Evolutionary conservation across 2,888 invertebrate species (phyloP).

Genomic region (Torymus texanus): DNA sequence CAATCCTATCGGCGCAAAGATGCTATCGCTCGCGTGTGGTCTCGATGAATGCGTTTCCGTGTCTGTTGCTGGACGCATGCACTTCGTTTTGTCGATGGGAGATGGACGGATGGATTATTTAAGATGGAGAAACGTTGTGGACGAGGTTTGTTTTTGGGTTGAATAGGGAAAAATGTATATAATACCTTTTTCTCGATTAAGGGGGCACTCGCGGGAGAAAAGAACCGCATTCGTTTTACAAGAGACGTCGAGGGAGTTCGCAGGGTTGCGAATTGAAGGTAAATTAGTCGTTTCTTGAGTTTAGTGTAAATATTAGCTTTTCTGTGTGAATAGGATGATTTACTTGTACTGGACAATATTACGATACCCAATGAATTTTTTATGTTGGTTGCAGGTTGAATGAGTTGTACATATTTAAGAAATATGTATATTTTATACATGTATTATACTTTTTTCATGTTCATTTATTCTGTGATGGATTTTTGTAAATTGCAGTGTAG

Average conservation of each 20-base stretch:
- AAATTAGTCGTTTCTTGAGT: slow-evolving; percentile 11
- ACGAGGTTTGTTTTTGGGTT: background rate
- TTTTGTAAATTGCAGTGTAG: too few relatives aligned
- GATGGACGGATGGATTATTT: slow-evolving; percentile 15
- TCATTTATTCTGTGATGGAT: too few relatives aligned
- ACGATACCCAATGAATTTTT: too few relatives aligned
- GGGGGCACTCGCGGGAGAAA: slow-evolving; percentile 19
- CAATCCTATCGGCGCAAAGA: slow-evolving; percentile 70
- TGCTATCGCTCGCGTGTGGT: slow-evolving; percentile 68
- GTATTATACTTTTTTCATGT: too few relatives aligned
- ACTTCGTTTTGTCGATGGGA: slow-evolving; percentile 41
- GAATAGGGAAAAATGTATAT: slow-evolving; percentile 37
- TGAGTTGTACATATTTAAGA: too few relatives aligned
- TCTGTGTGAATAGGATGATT: background rate
- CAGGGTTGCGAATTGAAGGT: slow-evolving; percentile 3
- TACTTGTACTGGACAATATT: too few relatives aligned
- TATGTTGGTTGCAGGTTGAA: too few relatives aligned
- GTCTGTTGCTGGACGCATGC: slow-evolving; percentile 37
- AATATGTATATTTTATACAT: too few relatives aligned
- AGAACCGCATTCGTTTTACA: background rate
- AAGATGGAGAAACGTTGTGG: slow-evolving; percentile 12
- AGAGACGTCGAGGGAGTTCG: background rate
- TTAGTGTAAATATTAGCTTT: slow-evolving; percentile 19
- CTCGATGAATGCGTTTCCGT: slow-evolving; percentile 10
- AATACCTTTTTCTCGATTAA: slow-evolving; percentile 31